phyloP scores from a whole-genome alignment of 2,797 vertebrate genomes.

The Chanos chanos region DNA sequence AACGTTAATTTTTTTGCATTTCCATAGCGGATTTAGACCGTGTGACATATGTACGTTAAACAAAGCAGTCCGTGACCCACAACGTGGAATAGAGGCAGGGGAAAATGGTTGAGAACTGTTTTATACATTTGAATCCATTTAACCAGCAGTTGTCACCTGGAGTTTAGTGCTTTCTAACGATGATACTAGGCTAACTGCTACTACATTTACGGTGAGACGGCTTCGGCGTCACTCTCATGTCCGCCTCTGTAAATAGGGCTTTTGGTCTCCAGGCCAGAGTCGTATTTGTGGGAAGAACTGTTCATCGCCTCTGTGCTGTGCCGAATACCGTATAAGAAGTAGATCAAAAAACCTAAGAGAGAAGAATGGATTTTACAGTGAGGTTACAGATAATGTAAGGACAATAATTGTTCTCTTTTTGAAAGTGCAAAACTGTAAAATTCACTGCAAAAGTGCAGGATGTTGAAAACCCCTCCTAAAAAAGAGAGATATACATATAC shows the following conservation, averaged over 20 bases:
- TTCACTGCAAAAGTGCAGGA: no score
- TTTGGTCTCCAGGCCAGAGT: conserved; percentile 57
- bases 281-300: conserved; percentile 52
- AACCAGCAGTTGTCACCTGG: not conserved
- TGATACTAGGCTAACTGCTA: conserved; percentile 1
- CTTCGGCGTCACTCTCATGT: conserved; percentile 62
- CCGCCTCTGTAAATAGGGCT: conserved; percentile 63
- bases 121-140: no score
- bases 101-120: no score
- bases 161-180: conserved; percentile 23
- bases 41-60: no score
- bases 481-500: no score
- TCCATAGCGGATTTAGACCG: no score
- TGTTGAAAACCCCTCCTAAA: no score
- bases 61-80: no score
- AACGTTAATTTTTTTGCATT: no score
- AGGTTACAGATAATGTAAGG: conserved; percentile 4
- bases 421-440: no score
- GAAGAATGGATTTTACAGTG: not conserved
- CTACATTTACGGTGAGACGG: conserved; percentile 48
- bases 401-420: not conserved
- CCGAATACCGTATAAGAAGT: conserved; percentile 87
- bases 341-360: conserved; percentile 84
- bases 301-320: conserved; percentile 79
- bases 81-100: no score